Evolutionary conservation across 2,797 vertebrate genomes (phyloP).

Genomic region (Centropyge bicolor): DNA sequence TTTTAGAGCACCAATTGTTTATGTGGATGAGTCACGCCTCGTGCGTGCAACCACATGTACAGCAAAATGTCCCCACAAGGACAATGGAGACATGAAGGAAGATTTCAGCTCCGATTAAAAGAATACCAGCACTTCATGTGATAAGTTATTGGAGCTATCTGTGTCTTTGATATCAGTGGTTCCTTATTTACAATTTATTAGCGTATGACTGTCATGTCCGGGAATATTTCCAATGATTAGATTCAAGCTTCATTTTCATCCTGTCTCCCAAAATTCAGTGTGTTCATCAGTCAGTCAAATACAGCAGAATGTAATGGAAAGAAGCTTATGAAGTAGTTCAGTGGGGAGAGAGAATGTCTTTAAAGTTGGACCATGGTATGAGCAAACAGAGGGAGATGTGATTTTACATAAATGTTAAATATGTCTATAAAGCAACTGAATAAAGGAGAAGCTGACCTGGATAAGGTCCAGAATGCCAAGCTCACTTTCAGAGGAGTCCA

Average conservation of each 20-base stretch:
- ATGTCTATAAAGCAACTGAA: background rate
- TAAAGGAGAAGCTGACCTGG: constrained; percentile 86
- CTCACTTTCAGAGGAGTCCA: constrained; percentile 98
- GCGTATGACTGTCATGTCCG: background rate
- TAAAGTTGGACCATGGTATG: background rate
- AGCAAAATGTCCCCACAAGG: background rate
- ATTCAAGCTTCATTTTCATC: no score
- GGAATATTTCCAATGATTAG: background rate
- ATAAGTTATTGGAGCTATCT: background rate
- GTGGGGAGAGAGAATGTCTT: background rate
- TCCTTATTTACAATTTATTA: background rate
- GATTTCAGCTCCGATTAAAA: constrained; percentile 2
- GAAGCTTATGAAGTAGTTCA: background rate
- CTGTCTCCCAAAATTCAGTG: no score
- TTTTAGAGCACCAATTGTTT: background rate
- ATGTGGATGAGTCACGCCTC: background rate
- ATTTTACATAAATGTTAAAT: background rate
- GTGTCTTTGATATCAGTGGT: constrained; percentile 9
- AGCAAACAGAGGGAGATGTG: background rate
- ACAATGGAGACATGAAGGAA: background rate
- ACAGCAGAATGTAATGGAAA: background rate
- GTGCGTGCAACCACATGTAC: background rate
- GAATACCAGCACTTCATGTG: background rate
- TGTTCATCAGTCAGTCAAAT: background rate
- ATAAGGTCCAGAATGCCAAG: constrained; percentile 98